These are phyloP conservation scores for Elymnias hypermnestra DNA, from an alignment of 1,140 invertebrate species.

Conservation along the genomic window DNA sequence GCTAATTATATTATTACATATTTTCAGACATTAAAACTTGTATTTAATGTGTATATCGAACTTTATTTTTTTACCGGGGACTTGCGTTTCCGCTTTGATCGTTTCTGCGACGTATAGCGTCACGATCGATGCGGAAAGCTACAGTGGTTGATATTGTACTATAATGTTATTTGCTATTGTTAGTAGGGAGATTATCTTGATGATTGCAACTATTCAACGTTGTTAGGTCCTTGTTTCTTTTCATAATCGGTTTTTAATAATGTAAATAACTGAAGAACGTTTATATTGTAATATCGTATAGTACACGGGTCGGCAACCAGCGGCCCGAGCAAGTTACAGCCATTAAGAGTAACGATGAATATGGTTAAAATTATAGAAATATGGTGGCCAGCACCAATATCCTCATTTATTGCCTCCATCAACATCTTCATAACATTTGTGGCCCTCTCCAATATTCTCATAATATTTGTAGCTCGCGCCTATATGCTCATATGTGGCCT, in stretches of 20 bases:
- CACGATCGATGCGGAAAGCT: constrained; percentile 5
- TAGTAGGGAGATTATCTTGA: constrained; percentile 22
- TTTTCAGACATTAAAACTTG: constrained; percentile 38
- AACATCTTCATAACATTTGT: no score
- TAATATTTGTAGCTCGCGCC: no score
- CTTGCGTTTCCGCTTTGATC: constrained; percentile 7
- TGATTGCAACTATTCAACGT: constrained; percentile 24
- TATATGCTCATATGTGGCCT: no score
- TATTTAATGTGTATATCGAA: constrained; percentile 31
- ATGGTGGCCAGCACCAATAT: no score
- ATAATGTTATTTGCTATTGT: constrained; percentile 39
- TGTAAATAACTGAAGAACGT: constrained; percentile 53
- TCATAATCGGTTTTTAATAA: constrained; percentile 48
- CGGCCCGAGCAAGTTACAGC: no score
- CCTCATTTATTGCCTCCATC: no score
- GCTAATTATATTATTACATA: constrained; percentile 41
- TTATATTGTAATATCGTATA: constrained; percentile 57
- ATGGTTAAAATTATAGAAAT: no score
- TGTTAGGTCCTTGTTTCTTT: constrained; percentile 24
- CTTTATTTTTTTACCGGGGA: constrained; percentile 25
- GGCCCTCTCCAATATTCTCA: no score
- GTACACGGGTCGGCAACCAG: no score
- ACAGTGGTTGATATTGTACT: constrained; percentile 24
- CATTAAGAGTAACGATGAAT: no score
- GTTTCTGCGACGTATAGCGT: background rate